Conservation (phyloP, 1,140 invertebrate species). For the Steinernema feltiae region DNA sequence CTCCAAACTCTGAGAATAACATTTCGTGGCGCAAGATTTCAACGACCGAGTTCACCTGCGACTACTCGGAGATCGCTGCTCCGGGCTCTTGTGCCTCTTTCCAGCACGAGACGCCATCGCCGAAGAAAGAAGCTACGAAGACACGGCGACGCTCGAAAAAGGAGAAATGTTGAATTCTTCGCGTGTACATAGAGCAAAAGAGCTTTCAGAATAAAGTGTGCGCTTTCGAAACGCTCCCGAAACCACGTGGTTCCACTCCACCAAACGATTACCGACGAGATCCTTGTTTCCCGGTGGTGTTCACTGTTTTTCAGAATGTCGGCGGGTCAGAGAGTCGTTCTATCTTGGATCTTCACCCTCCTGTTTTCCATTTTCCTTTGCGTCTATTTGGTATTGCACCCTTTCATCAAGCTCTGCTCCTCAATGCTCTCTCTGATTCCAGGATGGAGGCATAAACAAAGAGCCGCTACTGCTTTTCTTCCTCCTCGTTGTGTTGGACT, state of each 20-base stretch:
- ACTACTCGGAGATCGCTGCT: neutral
- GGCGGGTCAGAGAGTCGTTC: slow-evolving; percentile 23
- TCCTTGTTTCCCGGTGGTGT: neutral
- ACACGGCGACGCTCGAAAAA: too few relatives aligned
- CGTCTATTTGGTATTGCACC: slow-evolving; percentile 20
- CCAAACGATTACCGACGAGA: neutral
- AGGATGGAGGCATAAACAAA: slow-evolving; percentile 24
- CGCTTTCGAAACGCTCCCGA: neutral
- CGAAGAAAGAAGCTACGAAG: too few relatives aligned
- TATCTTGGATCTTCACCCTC: slow-evolving; percentile 24
- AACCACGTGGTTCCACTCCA: neutral
- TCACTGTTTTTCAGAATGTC: neutral
- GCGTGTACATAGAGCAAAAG: neutral
- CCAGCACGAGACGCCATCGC: too few relatives aligned
- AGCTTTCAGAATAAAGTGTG: neutral
- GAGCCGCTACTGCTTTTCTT: slow-evolving; percentile 27
- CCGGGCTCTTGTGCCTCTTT: neutral
- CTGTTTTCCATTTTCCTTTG: slow-evolving; percentile 25
- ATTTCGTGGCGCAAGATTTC: neutral
- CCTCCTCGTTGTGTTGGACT: slow-evolving; percentile 19
- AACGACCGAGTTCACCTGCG: neutral
- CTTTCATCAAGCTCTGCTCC: neutral
- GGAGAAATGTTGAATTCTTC: too few relatives aligned
- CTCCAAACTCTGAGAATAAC: neutral
- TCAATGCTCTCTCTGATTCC: neutral